These are phyloP conservation scores for Trachelus stipa DNA, from an alignment of 2,888 invertebrate species.

Conservation along the genomic window DNA sequence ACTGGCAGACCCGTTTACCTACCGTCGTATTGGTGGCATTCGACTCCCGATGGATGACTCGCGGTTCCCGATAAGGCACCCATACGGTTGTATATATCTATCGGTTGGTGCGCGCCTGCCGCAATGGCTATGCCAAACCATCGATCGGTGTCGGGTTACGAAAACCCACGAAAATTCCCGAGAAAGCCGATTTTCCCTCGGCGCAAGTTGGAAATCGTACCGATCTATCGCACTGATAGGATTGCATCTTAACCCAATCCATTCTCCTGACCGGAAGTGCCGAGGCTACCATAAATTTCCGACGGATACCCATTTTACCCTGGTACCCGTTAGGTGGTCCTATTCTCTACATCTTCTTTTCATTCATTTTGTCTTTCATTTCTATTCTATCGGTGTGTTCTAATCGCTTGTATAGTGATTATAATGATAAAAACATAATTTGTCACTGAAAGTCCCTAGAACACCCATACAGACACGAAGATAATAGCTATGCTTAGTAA, in stretches of 20 bases:
- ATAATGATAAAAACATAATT: too few relatives aligned
- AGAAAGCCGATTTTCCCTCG: not conserved
- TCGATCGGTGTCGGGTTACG: not conserved
- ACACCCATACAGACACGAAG: too few relatives aligned
- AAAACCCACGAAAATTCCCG: not conserved
- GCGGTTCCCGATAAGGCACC: not conserved
- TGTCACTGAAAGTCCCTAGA: too few relatives aligned
- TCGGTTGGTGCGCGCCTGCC: not conserved
- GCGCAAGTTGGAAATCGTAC: not conserved
- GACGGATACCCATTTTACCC: not conserved
- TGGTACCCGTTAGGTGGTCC: not conserved
- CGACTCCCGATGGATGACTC: not conserved
- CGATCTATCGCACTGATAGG: not conserved
- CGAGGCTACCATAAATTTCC: not conserved
- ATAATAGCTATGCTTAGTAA: too few relatives aligned
- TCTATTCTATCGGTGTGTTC: too few relatives aligned
- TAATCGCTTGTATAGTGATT: too few relatives aligned
- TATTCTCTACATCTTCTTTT: not conserved
- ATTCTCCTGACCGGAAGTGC: not conserved
- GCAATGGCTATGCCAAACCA: not conserved
- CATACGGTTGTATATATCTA: not conserved
- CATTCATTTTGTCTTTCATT: too few relatives aligned
- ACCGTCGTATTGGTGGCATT: not conserved
- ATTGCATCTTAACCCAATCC: not conserved
- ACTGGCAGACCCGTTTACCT: not conserved